phyloP scores from a whole-genome alignment of 2,113 vertebrate genomes.

The Dasyurus viverrinus region DNA sequence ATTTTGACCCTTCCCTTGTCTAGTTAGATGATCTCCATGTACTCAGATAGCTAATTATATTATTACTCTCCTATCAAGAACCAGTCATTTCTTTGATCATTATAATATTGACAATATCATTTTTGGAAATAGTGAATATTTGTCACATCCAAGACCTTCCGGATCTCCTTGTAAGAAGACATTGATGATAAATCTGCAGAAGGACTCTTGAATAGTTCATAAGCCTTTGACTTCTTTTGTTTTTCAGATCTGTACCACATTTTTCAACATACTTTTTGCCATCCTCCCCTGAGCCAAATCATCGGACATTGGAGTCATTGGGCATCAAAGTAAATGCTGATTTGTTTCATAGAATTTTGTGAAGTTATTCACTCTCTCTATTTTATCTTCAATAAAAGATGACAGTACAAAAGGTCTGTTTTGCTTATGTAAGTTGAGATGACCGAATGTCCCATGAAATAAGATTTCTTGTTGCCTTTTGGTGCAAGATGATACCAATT shows the following conservation, averaged over 20 bases:
- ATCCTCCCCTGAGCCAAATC: background rate
- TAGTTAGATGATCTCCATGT: background rate
- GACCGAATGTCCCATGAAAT: background rate
- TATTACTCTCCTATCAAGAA: background rate
- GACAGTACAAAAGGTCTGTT: background rate
- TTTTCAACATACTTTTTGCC: background rate
- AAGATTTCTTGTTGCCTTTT: background rate
- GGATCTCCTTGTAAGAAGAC: background rate
- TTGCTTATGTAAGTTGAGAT: background rate
- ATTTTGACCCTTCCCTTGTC: background rate
- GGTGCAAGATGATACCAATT: background rate
- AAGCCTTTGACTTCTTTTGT: background rate
- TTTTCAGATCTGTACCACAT: background rate
- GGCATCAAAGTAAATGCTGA: background rate
- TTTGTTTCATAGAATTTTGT: background rate
- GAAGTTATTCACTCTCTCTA: background rate
- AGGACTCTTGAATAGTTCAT: background rate
- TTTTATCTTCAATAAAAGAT: background rate
- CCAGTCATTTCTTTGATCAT: background rate
- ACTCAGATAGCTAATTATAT: background rate
- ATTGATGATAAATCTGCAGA: no score
- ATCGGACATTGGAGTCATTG: background rate
- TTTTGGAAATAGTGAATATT: background rate
- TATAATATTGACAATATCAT: background rate
- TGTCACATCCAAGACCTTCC: background rate